Conservation (phyloP, 1,140 invertebrate species). For the Dendroctonus ponderosae region DNA sequence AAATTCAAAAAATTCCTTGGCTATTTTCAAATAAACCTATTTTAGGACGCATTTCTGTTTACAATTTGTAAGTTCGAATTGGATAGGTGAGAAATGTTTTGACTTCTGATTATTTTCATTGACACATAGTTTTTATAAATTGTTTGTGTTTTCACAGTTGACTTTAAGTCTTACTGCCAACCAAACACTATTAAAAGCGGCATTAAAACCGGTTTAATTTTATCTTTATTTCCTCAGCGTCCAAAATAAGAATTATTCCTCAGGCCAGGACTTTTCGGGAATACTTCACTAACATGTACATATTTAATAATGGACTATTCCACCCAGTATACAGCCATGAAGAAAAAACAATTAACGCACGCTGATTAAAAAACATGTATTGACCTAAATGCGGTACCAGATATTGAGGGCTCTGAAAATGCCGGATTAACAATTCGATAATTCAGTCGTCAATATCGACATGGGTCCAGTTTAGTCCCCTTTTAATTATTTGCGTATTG, state of each 20-base stretch:
- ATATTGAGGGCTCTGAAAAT: slow-evolving; percentile 8
- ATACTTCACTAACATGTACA: too few species aligned
- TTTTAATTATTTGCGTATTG: slow-evolving; percentile 32
- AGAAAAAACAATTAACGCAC: too few species aligned
- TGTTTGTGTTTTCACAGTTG: slow-evolving; percentile 38
- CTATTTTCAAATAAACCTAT: slow-evolving; percentile 33
- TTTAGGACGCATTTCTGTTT: slow-evolving; percentile 34
- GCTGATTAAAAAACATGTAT: too few species aligned
- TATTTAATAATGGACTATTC: too few species aligned
- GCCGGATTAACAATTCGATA: slow-evolving; percentile 18
- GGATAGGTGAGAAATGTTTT: slow-evolving; percentile 36
- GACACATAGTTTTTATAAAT: slow-evolving; percentile 38
- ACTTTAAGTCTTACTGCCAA: slow-evolving; percentile 35
- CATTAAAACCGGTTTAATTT: slow-evolving; percentile 36
- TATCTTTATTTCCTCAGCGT: slow-evolving; percentile 30
- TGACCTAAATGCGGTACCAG: neutral
- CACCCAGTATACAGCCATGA: too few species aligned
- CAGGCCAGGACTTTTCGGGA: too few species aligned
- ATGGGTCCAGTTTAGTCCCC: slow-evolving; percentile 19
- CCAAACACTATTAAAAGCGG: slow-evolving; percentile 35
- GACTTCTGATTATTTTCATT: slow-evolving; percentile 37
- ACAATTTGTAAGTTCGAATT: slow-evolving; percentile 24
- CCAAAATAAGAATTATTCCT: slow-evolving; percentile 20
- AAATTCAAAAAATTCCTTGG: slow-evolving; percentile 10
- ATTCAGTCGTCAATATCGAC: slow-evolving; percentile 22